Base-by-base conservation (phyloP, 2,797 vertebrate genomes). In the Anguilla marmorata region DNA sequence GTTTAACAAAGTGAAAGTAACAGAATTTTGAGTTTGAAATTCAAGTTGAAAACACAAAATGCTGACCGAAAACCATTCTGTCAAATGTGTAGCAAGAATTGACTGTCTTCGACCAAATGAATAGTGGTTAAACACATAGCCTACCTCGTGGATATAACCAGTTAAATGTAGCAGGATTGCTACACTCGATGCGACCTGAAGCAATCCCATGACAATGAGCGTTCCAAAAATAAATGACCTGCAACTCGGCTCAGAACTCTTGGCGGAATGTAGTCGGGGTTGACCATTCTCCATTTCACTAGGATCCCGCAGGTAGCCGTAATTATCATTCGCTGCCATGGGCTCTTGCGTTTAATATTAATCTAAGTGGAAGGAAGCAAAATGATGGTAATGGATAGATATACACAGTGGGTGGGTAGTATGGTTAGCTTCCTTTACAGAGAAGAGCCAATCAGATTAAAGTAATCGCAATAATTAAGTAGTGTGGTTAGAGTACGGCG, bases 111-210 rank as follows among this genome's bases (percentile, higher is more conserved):
- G 30, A 82, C 21, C 12, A 56, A 76, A 24, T 14, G 58, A 52
- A n/a, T 24, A 83, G 21, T 33, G n/a, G 14, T 48, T 54, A 52
- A 16, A 30, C 8, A 69, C 8, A 56, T 45, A 14, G 56, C 87
- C 24, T 86, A 89, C 89, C 89, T 89, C 85, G 33, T 86, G 86
- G 37, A 89, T 54, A 56, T 88, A 85, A 12, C 89, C 89, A 56
- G 89, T 86, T 33, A 89, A 72, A 60, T 88, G 85, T 69, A 90
- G 41, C n/a, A 88, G 52, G 50, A 90, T 56, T 5, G 72, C 85
- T 41, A 85, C 87, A 4, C 85, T 88, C 52, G 85, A 90, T 41
- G 84, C 69, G 37, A 88, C 56, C 58, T 86, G 88, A 66, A 88
- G 41, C 41, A 90, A 63, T 87, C 84, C 90, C 85, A 89, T 89